These are phyloP conservation scores for Bombus soroeensis DNA, from an alignment of 1,140 invertebrate species.

Conservation along the genomic window DNA sequence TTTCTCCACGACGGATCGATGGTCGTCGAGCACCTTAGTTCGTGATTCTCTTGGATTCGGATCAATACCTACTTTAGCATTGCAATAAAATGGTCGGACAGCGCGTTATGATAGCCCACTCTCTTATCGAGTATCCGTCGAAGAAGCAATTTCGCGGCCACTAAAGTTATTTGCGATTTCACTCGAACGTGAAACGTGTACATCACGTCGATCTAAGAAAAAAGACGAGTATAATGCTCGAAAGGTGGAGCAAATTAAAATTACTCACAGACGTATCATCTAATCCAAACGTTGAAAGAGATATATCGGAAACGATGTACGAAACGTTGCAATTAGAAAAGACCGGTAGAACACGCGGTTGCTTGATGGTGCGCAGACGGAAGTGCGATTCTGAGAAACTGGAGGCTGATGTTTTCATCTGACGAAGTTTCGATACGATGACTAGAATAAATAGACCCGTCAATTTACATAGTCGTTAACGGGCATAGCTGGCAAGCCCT, in stretches of 20 bases:
- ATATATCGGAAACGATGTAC: too few species aligned
- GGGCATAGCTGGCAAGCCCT: constrained; percentile 73
- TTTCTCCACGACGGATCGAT: constrained; percentile 69
- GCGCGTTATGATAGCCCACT: constrained; percentile 67
- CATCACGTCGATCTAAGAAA: constrained; percentile 39
- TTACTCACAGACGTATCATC: not conserved
- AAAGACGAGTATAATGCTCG: not conserved
- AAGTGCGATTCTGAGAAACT: constrained; percentile 55
- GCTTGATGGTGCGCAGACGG: not conserved
- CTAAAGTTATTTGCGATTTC: constrained; percentile 66
- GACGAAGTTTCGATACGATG: constrained; percentile 68
- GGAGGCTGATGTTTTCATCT: constrained; percentile 72
- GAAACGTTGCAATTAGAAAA: not conserved
- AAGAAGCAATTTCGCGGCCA: constrained; percentile 59
- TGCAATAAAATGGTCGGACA: constrained; percentile 71
- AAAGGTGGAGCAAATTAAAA: constrained; percentile 9
- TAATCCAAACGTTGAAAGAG: too few species aligned
- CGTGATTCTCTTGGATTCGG: constrained; percentile 71
- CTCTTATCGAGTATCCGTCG: constrained; percentile 66
- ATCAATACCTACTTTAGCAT: constrained; percentile 72
- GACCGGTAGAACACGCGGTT: not conserved
- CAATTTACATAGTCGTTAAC: constrained; percentile 80
- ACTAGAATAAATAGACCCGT: constrained; percentile 79
- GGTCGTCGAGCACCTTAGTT: constrained; percentile 71
- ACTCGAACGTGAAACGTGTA: constrained; percentile 47